A percentile compares a stretch with the other conserved stretches of the same genome.
Conservation (phyloP, 2,888 invertebrate species). For the Odontocolon sp. region DNA sequence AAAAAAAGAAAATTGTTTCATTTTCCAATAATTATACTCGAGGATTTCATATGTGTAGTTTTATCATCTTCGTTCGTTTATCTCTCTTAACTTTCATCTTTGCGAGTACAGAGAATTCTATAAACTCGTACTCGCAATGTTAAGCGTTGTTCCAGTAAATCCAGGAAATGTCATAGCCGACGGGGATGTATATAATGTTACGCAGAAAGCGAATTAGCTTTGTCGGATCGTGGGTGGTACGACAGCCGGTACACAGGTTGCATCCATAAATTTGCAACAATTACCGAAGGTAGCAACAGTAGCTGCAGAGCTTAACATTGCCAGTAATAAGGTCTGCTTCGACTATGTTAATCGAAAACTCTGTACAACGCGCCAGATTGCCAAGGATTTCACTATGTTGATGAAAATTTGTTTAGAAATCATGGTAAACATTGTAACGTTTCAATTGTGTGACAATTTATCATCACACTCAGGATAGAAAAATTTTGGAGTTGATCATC, state of each 20-base stretch:
- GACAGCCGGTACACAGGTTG: constrained; percentile 18
- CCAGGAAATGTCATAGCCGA: constrained; percentile 4
- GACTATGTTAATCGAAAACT: constrained; percentile 3
- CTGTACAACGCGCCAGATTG: too few relatives aligned
- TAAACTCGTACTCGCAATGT: background rate
- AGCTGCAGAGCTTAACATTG: constrained; percentile 4
- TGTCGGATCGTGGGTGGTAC: constrained; percentile 2
- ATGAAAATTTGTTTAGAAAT: too few relatives aligned
- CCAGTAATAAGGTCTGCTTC: background rate
- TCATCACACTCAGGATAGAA: too few relatives aligned
- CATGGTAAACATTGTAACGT: too few relatives aligned
- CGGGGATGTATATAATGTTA: constrained; percentile 16
- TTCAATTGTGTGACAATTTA: too few relatives aligned
- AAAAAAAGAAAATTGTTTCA: background rate
- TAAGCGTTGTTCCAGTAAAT: background rate
- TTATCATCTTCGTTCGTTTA: background rate
- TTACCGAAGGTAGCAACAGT: constrained; percentile 9
- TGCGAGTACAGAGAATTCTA: constrained; percentile 12
- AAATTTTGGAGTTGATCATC: too few relatives aligned
- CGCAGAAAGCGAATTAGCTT: constrained; percentile 22
- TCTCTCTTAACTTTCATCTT: constrained; percentile 6
- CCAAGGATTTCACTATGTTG: too few relatives aligned
- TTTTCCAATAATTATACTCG: too few relatives aligned
- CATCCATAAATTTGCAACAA: constrained; percentile 39
- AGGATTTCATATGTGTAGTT: background rate